Base-by-base conservation (phyloP, 2,888 invertebrate species). In the Sipha maydis region DNA sequence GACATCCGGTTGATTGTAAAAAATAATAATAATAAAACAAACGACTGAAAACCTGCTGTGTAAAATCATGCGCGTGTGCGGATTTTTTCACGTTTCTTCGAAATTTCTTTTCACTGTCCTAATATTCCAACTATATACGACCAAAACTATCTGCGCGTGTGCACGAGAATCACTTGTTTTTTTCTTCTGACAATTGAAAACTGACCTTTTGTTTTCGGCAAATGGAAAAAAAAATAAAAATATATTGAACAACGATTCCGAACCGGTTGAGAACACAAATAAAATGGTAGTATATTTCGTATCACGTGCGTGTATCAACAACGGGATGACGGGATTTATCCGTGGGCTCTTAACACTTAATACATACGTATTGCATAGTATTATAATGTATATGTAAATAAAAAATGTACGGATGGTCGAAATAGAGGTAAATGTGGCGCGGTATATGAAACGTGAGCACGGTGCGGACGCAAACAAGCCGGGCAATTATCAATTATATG, bases 401-500 rank as follows among this genome's bases (percentile, higher is more conserved):
- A 11, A 48, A 48, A 48, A 69, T 69, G n/a, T 69, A 11, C 28
- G 69, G 21, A 69, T 25, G 69, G 21, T 25, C 7, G 28, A 8
- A 9, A 8, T 2, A 21, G 21, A 19, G 61, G 2, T 61, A 7
- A 25, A 25, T 2, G 61, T 61, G 61, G 61, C 28, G 71, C 17
- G 71, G 31, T 17, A 17, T 31, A 71, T 1, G 69, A 28, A 11
- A 28, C 28, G 71, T 14, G 71, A 61, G 71, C 3, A 31, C 28
- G 78, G n/a, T n/a, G 28, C 14, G 76, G 31, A 71, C 82, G 48
- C 69, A 31, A 82, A 82, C 71, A 82, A 71, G 48, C 31, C 83
- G 83, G 73, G 34, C 83, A 75, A 83, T 83, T 83, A 83, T 83
- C 83, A 83, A 83, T 83, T 83, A 75, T 83, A 75, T 75, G 83